Conservation (phyloP, 2,888 invertebrate genomes). For the Alitta virens region DNA sequence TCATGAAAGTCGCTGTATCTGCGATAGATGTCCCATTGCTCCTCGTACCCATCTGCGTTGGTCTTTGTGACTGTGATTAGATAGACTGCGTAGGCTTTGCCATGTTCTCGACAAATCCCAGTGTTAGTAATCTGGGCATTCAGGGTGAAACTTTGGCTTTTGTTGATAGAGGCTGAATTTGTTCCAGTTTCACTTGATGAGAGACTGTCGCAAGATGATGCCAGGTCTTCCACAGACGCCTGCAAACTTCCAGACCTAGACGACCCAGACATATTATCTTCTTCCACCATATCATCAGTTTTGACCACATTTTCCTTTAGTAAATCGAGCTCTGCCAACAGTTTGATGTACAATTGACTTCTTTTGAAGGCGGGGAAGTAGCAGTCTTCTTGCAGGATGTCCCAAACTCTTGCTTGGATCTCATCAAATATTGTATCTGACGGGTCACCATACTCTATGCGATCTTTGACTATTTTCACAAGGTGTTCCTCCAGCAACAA, state of each 20-base stretch:
- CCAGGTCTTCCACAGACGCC: slow-evolving; percentile 25
- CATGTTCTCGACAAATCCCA: slow-evolving; percentile 60
- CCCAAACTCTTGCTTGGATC: slow-evolving; percentile 63
- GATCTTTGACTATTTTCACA: slow-evolving; percentile 64
- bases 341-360: slow-evolving; percentile 68
- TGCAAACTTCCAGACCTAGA: slow-evolving; percentile 22
- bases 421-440: slow-evolving; percentile 81
- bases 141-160: slow-evolving; percentile 18
- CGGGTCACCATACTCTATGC: slow-evolving; percentile 67
- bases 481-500: slow-evolving; percentile 64
- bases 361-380: slow-evolving; percentile 64
- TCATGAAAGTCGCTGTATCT: slow-evolving; percentile 93
- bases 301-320: slow-evolving; percentile 20
- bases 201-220: slow-evolving; percentile 26
- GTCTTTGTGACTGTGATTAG: slow-evolving; percentile 75
- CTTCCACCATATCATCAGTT: background rate
- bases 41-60: slow-evolving; percentile 59
- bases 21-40: slow-evolving; percentile 87
- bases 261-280: slow-evolving; percentile 10
- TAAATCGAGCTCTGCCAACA: slow-evolving; percentile 73
- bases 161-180: background rate
- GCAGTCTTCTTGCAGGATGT: slow-evolving; percentile 60
- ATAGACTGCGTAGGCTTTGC: slow-evolving; percentile 84
- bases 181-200: slow-evolving; percentile 23
- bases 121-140: slow-evolving; percentile 31